A percentile compares a stretch with the other conserved stretches of the same genome.
phyloP scores from a whole-genome alignment of 2,888 invertebrate species.

The Coremacera marginata region DNA sequence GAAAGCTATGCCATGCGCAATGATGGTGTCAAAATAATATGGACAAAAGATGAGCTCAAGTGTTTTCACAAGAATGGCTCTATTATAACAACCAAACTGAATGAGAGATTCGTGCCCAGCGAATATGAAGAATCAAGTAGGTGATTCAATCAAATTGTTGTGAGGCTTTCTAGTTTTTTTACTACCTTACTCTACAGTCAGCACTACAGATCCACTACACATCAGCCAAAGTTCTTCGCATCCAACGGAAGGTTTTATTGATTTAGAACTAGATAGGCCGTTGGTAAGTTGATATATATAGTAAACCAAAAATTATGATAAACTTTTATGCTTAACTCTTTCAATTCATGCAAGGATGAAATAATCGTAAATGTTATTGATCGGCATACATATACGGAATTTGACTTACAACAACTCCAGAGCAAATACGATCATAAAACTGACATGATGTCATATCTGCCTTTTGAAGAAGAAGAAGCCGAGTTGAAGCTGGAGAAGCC shows the following conservation, averaged over 20 bases:
- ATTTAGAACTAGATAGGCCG: neutral
- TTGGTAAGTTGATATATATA: neutral
- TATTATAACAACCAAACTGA: slow-evolving; percentile 51
- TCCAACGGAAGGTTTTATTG: neutral
- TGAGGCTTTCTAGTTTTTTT: neutral
- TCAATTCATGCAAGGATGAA: no score
- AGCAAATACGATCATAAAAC: no score
- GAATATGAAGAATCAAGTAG: slow-evolving; percentile 49
- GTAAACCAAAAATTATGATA: no score
- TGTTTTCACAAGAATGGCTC: slow-evolving; percentile 63
- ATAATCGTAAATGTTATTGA: no score
- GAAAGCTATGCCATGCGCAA: slow-evolving; percentile 61
- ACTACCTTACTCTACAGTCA: neutral
- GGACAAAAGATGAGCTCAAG: slow-evolving; percentile 53
- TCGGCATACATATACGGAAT: no score
- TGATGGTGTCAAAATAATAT: slow-evolving; percentile 61
- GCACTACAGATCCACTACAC: slow-evolving; percentile 27
- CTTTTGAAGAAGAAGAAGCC: slow-evolving; percentile 47
- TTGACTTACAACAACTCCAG: no score
- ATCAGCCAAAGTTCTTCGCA: slow-evolving; percentile 48
- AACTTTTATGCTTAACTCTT: no score
- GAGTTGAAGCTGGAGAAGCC: neutral
- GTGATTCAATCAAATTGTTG: neutral
- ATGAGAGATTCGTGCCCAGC: slow-evolving; percentile 43
- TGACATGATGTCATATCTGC: no score